phyloP scores from a whole-genome alignment of 2,888 invertebrate species.

The Timandra comae region DNA sequence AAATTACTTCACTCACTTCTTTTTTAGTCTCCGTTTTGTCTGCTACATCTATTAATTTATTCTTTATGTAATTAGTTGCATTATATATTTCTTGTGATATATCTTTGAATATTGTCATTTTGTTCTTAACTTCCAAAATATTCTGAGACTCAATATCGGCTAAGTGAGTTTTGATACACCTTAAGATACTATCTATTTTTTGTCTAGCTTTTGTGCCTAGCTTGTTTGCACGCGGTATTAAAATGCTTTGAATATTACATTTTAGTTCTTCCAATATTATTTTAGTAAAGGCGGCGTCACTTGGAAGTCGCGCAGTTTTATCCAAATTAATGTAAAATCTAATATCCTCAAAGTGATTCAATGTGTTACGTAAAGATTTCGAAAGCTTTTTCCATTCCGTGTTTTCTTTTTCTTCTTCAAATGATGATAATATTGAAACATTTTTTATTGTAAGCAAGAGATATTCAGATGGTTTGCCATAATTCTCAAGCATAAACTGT shows the following conservation, averaged over 20 bases:
- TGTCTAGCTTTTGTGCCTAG: constrained; percentile 20
- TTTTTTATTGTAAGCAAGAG: constrained; percentile 52
- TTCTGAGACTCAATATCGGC: constrained; percentile 37
- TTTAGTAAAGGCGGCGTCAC: constrained; percentile 60
- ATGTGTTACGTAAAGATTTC: constrained; percentile 48
- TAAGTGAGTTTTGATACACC: constrained; percentile 30
- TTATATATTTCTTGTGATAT: constrained; percentile 33
- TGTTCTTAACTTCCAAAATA: constrained; percentile 58
- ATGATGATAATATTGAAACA: constrained; percentile 27
- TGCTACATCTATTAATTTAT: constrained; percentile 4
- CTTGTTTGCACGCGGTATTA: constrained; percentile 24
- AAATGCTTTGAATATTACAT: constrained; percentile 30
- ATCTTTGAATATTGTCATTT: constrained; percentile 59
- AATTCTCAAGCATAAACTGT: constrained; percentile 61
- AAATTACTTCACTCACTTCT: background rate
- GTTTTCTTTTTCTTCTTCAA: constrained; percentile 22
- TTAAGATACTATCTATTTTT: constrained; percentile 22
- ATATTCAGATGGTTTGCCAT: constrained; percentile 55
- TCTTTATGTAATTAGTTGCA: constrained; percentile 26
- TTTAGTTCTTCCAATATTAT: constrained; percentile 53
- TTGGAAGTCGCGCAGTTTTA: constrained; percentile 64
- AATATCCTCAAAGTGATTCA: constrained; percentile 68
- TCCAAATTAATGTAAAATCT: constrained; percentile 68
- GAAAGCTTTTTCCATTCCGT: constrained; percentile 40
- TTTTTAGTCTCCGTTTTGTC: background rate